Base-by-base conservation (phyloP, 2,888 invertebrate genomes). In the Hemithea aestivaria region DNA sequence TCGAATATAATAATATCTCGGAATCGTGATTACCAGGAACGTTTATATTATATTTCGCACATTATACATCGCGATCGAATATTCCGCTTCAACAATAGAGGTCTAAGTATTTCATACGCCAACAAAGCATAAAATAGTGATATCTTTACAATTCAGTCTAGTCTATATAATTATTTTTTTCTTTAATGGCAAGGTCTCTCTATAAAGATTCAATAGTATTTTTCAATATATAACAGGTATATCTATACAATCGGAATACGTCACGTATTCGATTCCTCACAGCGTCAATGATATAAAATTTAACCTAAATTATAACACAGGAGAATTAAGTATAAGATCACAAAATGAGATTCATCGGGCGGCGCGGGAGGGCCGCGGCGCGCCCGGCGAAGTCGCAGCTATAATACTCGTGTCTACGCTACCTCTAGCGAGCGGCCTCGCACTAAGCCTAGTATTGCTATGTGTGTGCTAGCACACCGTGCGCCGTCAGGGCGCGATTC, bases 401-500 rank as follows among this genome's bases (percentile, higher is more conserved):
- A 81, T 76, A 74, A 74, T 78, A 75, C 73, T 78, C 77, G 75
- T 63, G 72, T 76, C 81, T 84, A 84, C 80, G 83, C 83, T 84
- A 84, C 80, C 71, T 73, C 76, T 80, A 81, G 82, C 78, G 82
- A 79, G 76, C 75, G 69, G 61, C 74, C 80, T 77, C 81, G 83
- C 81, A 74, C 84, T 85, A 85, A 81, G 83, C 76, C 84, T 84
- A 84, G 80, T 84, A 84, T 83, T 83, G 85, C 83, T 83, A 82
- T 81, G 67, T 69, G 68, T 66, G 27, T 50, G 61, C 59, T 92
- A 92, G 90, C 90, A 89, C 84, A 90, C 88, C 79, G 91, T 90
- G 87, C 91, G 81, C 69, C 82, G 84, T 93, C 93, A 93, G 77
- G 93, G 93, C 85, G 92, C 92, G 82, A 92, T 91, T 84, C 93